phyloP scores from a whole-genome alignment of 2,113 vertebrate genomes.

The Suricata suricatta region DNA sequence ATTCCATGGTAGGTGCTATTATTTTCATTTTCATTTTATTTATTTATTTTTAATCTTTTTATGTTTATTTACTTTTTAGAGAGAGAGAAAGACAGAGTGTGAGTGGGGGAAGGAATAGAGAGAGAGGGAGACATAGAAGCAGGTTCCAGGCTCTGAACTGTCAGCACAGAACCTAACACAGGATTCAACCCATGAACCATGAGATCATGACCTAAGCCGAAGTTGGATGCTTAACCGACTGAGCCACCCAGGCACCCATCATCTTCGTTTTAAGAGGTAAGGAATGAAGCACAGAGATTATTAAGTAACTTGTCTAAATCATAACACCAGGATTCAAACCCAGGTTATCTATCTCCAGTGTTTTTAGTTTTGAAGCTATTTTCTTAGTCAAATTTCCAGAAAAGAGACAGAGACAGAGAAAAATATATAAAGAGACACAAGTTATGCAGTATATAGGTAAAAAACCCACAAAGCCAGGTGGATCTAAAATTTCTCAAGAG shows the following conservation, averaged over 20 bases:
- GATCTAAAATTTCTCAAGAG: background rate
- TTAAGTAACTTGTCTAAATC: background rate
- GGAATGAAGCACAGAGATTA: background rate
- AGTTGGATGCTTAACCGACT: too few species aligned
- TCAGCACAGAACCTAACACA: too few species aligned
- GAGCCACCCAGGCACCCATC: too few species aligned
- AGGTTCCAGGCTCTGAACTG: too few species aligned
- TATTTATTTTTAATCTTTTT: background rate
- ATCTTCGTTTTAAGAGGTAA: background rate
- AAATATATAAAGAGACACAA: background rate
- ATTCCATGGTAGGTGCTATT: background rate
- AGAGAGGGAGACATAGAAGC: too few species aligned
- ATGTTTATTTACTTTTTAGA: too few species aligned
- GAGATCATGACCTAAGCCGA: too few species aligned
- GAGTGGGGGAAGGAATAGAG: too few species aligned
- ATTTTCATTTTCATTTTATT: background rate
- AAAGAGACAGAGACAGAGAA: background rate
- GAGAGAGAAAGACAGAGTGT: too few species aligned
- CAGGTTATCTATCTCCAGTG: background rate
- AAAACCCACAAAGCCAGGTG: background rate
- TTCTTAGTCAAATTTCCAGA: background rate
- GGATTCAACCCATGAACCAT: too few species aligned
- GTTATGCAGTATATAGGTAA: background rate
- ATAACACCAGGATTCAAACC: background rate
- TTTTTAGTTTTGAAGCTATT: background rate